Conservation (phyloP, 2,888 invertebrate genomes). For the Capitulum mitella region DNA sequence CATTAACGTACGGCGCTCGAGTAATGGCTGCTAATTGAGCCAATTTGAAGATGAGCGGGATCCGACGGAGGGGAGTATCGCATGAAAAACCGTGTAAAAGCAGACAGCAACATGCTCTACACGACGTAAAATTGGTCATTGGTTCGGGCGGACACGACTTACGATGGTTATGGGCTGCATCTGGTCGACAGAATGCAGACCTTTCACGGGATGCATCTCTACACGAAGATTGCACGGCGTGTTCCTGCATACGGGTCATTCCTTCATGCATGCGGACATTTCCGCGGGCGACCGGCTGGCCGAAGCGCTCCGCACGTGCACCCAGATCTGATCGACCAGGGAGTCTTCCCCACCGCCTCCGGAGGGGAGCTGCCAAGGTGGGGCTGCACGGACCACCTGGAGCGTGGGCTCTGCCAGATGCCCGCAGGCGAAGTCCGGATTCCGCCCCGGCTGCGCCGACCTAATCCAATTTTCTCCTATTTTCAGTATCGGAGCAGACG, state of each 20-base stretch:
- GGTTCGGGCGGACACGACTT: background rate
- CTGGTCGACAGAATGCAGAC: background rate
- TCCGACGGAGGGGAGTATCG: background rate
- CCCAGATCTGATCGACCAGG: too few relatives aligned
- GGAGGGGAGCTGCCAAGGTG: too few relatives aligned
- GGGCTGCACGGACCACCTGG: too few relatives aligned
- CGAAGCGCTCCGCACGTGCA: too few relatives aligned
- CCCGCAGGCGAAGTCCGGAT: background rate
- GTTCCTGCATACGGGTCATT: too few relatives aligned
- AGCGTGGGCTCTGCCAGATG: too few relatives aligned
- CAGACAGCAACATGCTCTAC: background rate
- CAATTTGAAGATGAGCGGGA: background rate
- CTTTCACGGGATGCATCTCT: too few relatives aligned
- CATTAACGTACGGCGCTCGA: background rate
- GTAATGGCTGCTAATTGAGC: background rate
- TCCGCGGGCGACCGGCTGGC: too few relatives aligned
- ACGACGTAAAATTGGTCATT: background rate
- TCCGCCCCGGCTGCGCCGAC: background rate
- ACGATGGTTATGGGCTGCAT: background rate
- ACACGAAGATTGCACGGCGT: too few relatives aligned
- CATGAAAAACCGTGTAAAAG: background rate
- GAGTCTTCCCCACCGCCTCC: too few relatives aligned
- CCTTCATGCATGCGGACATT: too few relatives aligned
- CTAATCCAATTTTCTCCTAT: constrained; percentile 16
- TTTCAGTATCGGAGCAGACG: constrained; percentile 16